Evolutionary conservation across 2,888 invertebrate species (phyloP), one percentile per base, ranked within the genome.

Genomic region (Ophion costatus): DNA sequence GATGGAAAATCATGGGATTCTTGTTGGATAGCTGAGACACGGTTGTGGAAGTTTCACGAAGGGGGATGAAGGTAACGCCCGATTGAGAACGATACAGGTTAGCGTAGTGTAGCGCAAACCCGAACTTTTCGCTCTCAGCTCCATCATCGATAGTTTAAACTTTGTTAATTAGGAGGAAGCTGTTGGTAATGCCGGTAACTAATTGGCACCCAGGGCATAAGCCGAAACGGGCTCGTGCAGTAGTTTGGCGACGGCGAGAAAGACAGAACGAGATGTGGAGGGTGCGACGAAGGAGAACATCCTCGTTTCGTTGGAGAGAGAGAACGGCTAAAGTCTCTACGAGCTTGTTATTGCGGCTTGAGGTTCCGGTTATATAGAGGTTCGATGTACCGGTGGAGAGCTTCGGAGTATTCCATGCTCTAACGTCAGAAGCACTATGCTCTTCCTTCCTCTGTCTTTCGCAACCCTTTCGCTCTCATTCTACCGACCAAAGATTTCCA

Each of bases 111-210:
- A 61, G 63, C 42, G 76, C 33, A 67, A 76, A 78, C 66, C 70
- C 56, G 75, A 64, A 82, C 82, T 69, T 57, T 80, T 76, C 80
- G 67, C 80, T 85, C 85, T 85, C 71, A 64, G 80, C 77, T 89
- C 88, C 88, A 88, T 88, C 90, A 88, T 91, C 90, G 91, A 91
- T 91, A 90, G 89, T 89, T 88, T 88, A 88, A 92, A 92, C 90
- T 93, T 92, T 88, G 91, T 91, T 92, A 92, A 92, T 93, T 92
- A 92, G 90, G 88, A 90, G 89, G 89, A 90, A 90, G 89, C 90
- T 90, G 90, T 89, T 91, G 87, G 89, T 90, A 91, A 92, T 91
- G 89, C 90, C 87, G 88, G 90, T 89, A 91, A 91, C 91, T 92
- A 92, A 93, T 92, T 92, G 91, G 91, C 90, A 91, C 89, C 91